Evolutionary conservation across 2,113 vertebrate genomes (phyloP), one percentile per base, ranked within the genome.

Genomic region (Gallinago undulata): DNA sequence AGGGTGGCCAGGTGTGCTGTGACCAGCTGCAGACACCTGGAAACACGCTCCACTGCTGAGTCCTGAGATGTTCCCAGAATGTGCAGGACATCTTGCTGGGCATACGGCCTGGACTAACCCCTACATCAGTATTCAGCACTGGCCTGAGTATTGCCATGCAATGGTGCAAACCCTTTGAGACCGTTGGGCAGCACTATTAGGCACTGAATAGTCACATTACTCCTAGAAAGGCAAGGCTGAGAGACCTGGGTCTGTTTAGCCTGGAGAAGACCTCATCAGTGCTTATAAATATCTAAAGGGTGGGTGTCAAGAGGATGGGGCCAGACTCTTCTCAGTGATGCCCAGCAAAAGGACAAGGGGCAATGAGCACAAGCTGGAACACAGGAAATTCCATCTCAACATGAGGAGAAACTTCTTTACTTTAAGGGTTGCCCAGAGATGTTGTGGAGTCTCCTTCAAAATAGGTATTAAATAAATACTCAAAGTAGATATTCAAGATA

Each of bases 141-240:
- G 21, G 14, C 62, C 62, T 23, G 39, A 59, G 28, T 17, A 43
- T 59, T 2, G 0, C 35, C 17, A 2, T 22, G 45, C n/a, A 47
- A 4, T 0, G 3, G 35, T 6, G 2, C 21, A 11, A 53, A 33
- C 27, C 27, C 63, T 84, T 33, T 73, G 64, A 77, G 69, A 23
- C 11, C 37, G 4, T 2, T 19, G 31, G 57, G 56, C 10, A 50
- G 2, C 21, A 5, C 4, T 22, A 0, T 2, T 45, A 50, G 62
- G 48, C 0, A 2, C 18, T 73, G 47, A 28, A 18, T 6, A 19
- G 41, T 35, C 43, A 22, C 3, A 0, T 15, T 33, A 25, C 37
- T 55, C 25, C 21, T 66, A 63, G 9, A 18, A 73, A 62, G n/a
- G 35, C 37, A 62, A 62, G 24, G 60, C 60, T 62, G 60, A 19